phyloP scores from a whole-genome alignment of 2,888 invertebrate genomes.

The Agriotes lineatus region DNA sequence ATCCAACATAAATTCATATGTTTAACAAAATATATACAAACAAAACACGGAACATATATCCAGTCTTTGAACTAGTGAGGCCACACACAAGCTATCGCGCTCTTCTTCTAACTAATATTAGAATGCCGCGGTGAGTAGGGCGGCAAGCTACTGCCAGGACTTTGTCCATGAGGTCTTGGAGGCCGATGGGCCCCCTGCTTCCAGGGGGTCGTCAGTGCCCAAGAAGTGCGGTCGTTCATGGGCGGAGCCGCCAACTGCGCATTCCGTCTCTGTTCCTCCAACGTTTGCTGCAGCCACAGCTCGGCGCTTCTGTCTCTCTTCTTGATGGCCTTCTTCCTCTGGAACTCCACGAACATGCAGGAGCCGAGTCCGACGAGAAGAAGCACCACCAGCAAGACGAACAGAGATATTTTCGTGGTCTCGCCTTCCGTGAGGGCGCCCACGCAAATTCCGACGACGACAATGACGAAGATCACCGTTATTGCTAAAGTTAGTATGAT shows the following conservation, averaged over 20 bases:
- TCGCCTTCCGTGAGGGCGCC: slow-evolving; percentile 48
- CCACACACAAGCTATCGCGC: too few relatives aligned
- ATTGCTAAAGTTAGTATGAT: slow-evolving; percentile 53
- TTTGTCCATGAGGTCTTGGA: slow-evolving; percentile 7
- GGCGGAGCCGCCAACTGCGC: slow-evolving; percentile 50
- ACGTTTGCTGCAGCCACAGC: slow-evolving; percentile 46
- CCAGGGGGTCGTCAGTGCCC: slow-evolving; percentile 51
- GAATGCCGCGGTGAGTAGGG: slow-evolving; percentile 38
- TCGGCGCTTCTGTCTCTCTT: slow-evolving; percentile 52
- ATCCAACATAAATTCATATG: too few relatives aligned
- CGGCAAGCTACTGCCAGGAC: slow-evolving; percentile 32
- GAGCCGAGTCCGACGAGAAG: slow-evolving; percentile 51
- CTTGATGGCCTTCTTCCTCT: slow-evolving; percentile 49
- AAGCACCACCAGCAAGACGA: slow-evolving; percentile 50
- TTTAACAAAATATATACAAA: too few relatives aligned
- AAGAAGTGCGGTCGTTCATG: slow-evolving; percentile 48
- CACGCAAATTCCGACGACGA: slow-evolving; percentile 51
- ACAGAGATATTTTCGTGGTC: slow-evolving; percentile 51
- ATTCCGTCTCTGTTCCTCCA: slow-evolving; percentile 42
- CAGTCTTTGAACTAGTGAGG: too few relatives aligned
- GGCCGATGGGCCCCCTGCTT: slow-evolving; percentile 36
- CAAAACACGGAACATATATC: too few relatives aligned
- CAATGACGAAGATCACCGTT: slow-evolving; percentile 50
- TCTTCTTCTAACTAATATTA: slow-evolving; percentile 6
- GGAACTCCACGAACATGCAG: slow-evolving; percentile 52